phyloP scores from a whole-genome alignment of 2,888 invertebrate species.

The Drosophila peninsularis region DNA sequence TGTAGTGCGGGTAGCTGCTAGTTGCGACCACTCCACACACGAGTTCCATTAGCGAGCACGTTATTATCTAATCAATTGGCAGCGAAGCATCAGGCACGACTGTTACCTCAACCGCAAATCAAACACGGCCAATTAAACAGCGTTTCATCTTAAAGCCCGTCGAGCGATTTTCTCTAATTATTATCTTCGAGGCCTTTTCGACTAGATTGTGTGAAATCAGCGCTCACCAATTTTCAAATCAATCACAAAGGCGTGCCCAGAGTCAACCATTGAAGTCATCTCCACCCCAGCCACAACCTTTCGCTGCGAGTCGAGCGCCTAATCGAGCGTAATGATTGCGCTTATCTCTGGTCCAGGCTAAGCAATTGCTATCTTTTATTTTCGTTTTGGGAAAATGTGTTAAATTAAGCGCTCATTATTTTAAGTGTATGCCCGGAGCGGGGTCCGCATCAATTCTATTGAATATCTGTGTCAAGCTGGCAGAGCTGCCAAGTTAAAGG shows the following conservation, averaged over 20 bases:
- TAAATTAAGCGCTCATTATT: slow-evolving; percentile 78
- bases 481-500: slow-evolving; percentile 22
- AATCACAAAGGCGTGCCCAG: slow-evolving; percentile 51
- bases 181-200: slow-evolving; percentile 30
- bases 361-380: slow-evolving; percentile 25
- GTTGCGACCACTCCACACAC: not conserved
- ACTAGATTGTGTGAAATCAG: slow-evolving; percentile 76
- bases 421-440: slow-evolving; percentile 57
- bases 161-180: slow-evolving; percentile 41
- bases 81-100: slow-evolving; percentile 54
- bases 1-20: not conserved
- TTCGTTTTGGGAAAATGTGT: slow-evolving; percentile 58
- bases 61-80: slow-evolving; percentile 60
- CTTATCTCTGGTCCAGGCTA: slow-evolving; percentile 60
- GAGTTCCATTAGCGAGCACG: slow-evolving; percentile 36
- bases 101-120: slow-evolving; percentile 71
- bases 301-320: slow-evolving; percentile 49
- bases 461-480: slow-evolving; percentile 43
- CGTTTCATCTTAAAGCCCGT: slow-evolving; percentile 48
- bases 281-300: not conserved
- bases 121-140: slow-evolving; percentile 74
- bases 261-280: slow-evolving; percentile 3
- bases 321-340: slow-evolving; percentile 79
- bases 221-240: slow-evolving; percentile 77
- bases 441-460: slow-evolving; percentile 33